These are phyloP conservation scores for Carlito syrichta DNA, from an alignment of 2,113 vertebrate genomes.

Conservation along the genomic window DNA sequence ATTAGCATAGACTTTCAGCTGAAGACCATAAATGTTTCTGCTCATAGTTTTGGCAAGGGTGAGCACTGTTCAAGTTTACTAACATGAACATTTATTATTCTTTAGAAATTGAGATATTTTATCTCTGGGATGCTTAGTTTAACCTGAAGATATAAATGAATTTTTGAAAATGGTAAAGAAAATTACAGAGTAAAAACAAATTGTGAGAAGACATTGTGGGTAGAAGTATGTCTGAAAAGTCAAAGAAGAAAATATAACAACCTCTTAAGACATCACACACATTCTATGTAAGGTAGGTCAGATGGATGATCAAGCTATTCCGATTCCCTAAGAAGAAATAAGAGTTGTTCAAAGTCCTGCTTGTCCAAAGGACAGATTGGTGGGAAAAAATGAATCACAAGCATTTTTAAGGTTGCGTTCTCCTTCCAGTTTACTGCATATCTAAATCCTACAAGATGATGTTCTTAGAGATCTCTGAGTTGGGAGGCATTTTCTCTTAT, in stretches of 20 bases:
- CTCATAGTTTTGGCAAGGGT: not conserved
- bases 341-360: not conserved
- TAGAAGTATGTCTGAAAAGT: not conserved
- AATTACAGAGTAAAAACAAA: not conserved
- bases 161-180: not conserved
- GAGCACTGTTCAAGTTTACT: not conserved
- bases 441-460: not conserved
- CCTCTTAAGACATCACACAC: not conserved
- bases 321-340: not conserved
- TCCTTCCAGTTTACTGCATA: not conserved
- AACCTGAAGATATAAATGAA: not conserved
- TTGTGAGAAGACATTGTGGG: not conserved
- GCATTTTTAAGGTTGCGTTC: not conserved
- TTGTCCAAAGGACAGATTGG: not conserved
- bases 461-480: not conserved
- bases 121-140: not conserved
- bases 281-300: not conserved
- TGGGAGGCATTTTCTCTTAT: not conserved
- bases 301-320: not conserved
- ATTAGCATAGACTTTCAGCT: not conserved
- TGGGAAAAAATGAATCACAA: not conserved
- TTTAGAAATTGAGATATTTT: not conserved
- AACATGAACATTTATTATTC: not conserved
- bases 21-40: not conserved
- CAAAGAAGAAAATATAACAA: not conserved